Conservation (phyloP, 2,797 vertebrate species). For the Betta splendens region DNA sequence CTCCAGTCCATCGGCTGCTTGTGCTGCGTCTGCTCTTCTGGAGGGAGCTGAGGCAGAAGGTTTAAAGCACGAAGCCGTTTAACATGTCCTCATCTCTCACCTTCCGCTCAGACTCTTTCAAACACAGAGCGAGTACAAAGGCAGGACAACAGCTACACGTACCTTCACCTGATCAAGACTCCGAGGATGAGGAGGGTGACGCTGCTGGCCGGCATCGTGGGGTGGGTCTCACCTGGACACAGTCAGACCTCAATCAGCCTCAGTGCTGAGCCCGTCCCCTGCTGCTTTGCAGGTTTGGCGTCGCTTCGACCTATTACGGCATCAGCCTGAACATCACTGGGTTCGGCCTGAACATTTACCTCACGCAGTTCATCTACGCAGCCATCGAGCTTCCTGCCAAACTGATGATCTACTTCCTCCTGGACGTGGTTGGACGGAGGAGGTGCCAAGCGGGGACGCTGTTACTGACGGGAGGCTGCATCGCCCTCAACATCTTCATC, state of each 20-base stretch:
- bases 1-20: too few relatives aligned
- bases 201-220: conserved; percentile 80
- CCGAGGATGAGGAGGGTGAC: conserved; percentile 79
- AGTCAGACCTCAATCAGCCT: background rate
- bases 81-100: background rate
- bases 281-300: conserved; percentile 84
- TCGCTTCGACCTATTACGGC: conserved; percentile 89
- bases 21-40: too few relatives aligned
- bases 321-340: conserved; percentile 86
- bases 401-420: conserved; percentile 70
- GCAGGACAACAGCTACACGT: conserved; percentile 75
- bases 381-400: conserved; percentile 88
- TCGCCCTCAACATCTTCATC: conserved; percentile 73
- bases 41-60: too few relatives aligned
- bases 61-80: too few relatives aligned
- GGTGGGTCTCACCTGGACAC: conserved; percentile 68
- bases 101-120: conserved; percentile 73
- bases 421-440: conserved; percentile 81
- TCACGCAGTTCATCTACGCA: conserved; percentile 88
- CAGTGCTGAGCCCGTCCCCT: too few relatives aligned
- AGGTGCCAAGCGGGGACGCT: conserved; percentile 76
- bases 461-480: conserved; percentile 75
- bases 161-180: conserved; percentile 84
- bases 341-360: conserved; percentile 85
- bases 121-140: conserved; percentile 51